phyloP scores from a whole-genome alignment of 2,113 vertebrate genomes.

The Tursiops truncatus region DNA sequence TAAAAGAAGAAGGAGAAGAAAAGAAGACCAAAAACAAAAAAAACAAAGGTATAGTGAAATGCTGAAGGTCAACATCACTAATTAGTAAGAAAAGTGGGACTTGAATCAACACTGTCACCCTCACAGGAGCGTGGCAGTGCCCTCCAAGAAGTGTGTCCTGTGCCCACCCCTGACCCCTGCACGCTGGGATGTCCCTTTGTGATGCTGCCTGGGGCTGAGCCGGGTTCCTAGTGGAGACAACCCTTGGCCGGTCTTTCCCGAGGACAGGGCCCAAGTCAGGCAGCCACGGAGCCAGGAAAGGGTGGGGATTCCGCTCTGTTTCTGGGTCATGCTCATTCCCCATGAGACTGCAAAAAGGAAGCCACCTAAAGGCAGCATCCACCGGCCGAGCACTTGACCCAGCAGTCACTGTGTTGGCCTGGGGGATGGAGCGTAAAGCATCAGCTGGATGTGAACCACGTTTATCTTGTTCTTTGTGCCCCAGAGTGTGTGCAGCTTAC shows the following conservation, averaged over 20 bases:
- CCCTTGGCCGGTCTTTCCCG: neutral
- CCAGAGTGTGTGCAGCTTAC: neutral
- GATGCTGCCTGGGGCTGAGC: neutral
- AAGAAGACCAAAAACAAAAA: neutral
- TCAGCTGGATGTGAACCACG: neutral
- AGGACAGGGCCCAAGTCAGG: neutral
- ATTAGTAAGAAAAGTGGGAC: neutral
- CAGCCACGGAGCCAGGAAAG: neutral
- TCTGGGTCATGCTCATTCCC: neutral
- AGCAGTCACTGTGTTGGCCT: neutral
- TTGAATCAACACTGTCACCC: neutral
- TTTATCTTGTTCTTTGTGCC: neutral
- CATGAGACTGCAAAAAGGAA: neutral
- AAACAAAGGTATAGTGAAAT: neutral
- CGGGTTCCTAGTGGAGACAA: neutral
- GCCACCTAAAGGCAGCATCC: neutral
- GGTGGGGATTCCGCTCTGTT: neutral
- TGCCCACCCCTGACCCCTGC: rapidly evolving
- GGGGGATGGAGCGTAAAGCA: neutral
- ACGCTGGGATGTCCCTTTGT: neutral
- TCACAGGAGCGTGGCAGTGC: rapidly evolving
- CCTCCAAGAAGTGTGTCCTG: neutral
- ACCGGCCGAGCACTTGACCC: neutral
- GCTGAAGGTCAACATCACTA: neutral
- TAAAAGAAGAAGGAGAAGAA: neutral